Percentiles rank a stretch among this genome's conserved stretches.
Evolutionary conservation across 2,888 invertebrate species (phyloP).

Genomic region (Drosophila paracracens): DNA sequence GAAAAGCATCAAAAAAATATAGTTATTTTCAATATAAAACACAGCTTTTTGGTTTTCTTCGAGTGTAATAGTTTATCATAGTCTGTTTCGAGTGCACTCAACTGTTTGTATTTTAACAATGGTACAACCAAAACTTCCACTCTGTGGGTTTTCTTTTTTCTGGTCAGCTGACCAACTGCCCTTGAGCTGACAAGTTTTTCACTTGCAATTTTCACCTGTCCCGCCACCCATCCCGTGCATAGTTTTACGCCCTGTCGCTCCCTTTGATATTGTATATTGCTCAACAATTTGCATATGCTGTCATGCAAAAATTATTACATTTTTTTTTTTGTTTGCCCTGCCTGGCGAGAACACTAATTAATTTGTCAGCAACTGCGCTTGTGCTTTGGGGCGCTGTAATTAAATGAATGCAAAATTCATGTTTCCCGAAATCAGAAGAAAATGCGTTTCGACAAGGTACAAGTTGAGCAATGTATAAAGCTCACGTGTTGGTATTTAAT

Average conservation of each 20-base stretch:
- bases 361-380: conserved; percentile 47
- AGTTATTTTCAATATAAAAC: too few relatives aligned
- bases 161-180: conserved; percentile 75
- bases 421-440: conserved; percentile 74
- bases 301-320: conserved; percentile 79
- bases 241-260: conserved; percentile 59
- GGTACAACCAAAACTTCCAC: conserved; percentile 8
- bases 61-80: conserved; percentile 2
- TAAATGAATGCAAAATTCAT: conserved; percentile 82
- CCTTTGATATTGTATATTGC: conserved; percentile 66
- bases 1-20: neutral
- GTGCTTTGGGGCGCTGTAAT: conserved; percentile 60
- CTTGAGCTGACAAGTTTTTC: conserved; percentile 56
- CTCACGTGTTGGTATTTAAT: conserved; percentile 71
- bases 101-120: conserved; percentile 78
- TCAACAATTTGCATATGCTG: conserved; percentile 76
- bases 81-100: conserved; percentile 63
- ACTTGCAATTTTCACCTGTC: conserved; percentile 47
- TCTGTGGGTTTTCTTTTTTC: conserved; percentile 15
- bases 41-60: neutral
- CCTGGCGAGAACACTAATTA: conserved; percentile 62
- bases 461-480: conserved; percentile 73
- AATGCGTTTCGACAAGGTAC: conserved; percentile 73
- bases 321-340: conserved; percentile 36
- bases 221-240: conserved; percentile 8